A percentile compares a stretch with the other conserved stretches of the same genome.
These are phyloP conservation scores for Pseudomyrmex gracilis DNA, from an alignment of 1,140 invertebrate genomes.

Conservation along the genomic window DNA sequence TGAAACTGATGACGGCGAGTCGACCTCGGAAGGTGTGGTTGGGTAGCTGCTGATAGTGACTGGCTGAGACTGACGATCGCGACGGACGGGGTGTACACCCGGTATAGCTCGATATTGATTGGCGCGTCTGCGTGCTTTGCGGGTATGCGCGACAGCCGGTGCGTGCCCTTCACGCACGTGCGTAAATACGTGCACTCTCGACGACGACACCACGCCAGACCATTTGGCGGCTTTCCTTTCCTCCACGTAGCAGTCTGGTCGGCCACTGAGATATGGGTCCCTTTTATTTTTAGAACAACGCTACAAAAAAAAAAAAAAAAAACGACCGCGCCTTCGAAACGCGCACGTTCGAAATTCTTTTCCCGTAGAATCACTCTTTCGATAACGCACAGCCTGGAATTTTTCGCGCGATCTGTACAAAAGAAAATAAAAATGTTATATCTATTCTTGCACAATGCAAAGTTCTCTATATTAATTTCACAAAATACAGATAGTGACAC, in stretches of 20 bases:
- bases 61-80: conserved; percentile 35
- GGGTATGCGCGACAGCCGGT: conserved; percentile 60
- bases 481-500: no score
- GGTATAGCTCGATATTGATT: conserved; percentile 72
- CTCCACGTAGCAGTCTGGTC: not conserved
- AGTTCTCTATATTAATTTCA: no score
- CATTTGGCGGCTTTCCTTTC: not conserved
- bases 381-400: not conserved
- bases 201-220: conserved; percentile 4
- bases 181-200: conserved; percentile 15
- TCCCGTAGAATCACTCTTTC: not conserved
- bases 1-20: not conserved
- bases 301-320: not conserved
- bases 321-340: conserved; percentile 9
- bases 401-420: not conserved
- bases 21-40: conserved; percentile 68
- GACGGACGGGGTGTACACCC: conserved; percentile 59
- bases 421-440: not conserved
- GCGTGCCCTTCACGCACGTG: conserved; percentile 37
- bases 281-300: conserved; percentile 50
- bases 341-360: not conserved
- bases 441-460: not conserved
- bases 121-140: conserved; percentile 69
- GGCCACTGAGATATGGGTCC: not conserved
- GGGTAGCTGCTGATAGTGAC: conserved; percentile 61